These are phyloP conservation scores for Sigmodon hispidus DNA, from an alignment of 2,113 vertebrate genomes.

Conservation along the genomic window DNA sequence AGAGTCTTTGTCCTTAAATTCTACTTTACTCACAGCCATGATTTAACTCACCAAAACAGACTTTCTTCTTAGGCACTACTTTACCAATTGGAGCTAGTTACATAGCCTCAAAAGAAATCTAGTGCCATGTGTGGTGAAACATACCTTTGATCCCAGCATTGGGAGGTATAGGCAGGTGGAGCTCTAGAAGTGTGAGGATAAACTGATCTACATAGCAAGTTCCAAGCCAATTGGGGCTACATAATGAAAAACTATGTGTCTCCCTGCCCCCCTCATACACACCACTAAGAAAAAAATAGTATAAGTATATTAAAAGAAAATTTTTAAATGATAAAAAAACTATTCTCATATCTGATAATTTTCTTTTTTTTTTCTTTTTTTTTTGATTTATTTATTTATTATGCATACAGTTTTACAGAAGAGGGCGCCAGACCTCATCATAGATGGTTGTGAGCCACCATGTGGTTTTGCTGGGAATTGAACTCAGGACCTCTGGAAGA, in stretches of 20 bases:
- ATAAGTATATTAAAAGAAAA: neutral
- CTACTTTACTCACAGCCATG: neutral
- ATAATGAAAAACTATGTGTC: neutral
- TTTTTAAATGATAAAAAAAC: neutral
- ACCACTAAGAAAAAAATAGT: neutral
- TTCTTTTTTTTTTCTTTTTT: too few relatives aligned
- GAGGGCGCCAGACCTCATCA: too few relatives aligned
- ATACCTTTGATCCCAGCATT: neutral
- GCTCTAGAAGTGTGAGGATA: neutral
- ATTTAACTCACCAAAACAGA: conserved; percentile 1
- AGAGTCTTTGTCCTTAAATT: neutral
- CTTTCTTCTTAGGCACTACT: conserved; percentile 18
- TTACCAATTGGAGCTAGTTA: neutral
- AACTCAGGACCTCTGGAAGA: too few relatives aligned
- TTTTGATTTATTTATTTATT: too few relatives aligned
- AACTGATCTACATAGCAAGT: neutral
- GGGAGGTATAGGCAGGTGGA: neutral
- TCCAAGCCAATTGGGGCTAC: neutral
- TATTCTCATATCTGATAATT: neutral
- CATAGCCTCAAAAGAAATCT: neutral
- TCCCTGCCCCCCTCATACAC: neutral
- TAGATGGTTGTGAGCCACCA: too few relatives aligned
- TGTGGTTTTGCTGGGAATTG: too few relatives aligned
- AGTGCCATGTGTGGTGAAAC: neutral
- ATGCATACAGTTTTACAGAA: too few relatives aligned